A percentile compares a stretch with the other conserved stretches of the same genome.
phyloP scores from a whole-genome alignment of 2,888 invertebrate genomes.

The Taphrorychus bicolor region DNA sequence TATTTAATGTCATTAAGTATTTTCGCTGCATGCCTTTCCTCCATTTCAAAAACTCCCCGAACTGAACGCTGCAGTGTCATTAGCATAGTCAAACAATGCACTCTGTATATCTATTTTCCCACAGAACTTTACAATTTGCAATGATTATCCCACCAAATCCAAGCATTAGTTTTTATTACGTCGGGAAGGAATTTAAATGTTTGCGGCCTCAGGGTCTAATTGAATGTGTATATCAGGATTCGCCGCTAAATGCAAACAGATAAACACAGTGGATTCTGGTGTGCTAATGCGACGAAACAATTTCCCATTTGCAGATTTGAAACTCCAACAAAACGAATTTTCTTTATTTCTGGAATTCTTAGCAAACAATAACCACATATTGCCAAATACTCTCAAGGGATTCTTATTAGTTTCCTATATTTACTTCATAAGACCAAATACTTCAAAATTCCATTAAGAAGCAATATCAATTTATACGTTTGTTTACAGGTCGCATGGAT shows the following conservation, averaged over 20 bases:
- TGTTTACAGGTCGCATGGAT: conserved; percentile 87
- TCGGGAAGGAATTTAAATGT: neutral
- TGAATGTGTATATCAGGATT: neutral
- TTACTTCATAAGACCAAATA: conserved; percentile 28
- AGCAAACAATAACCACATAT: conserved; percentile 15
- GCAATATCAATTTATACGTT: conserved; percentile 2
- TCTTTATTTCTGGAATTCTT: conserved; percentile 6
- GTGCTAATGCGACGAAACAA: neutral
- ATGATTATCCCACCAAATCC: neutral
- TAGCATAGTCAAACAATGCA: neutral
- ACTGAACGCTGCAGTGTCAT: neutral
- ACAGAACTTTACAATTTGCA: neutral
- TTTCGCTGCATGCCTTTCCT: too few relatives aligned
- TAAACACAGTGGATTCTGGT: neutral
- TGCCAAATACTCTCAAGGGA: conserved; percentile 31
- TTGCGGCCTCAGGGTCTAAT: conserved; percentile 1
- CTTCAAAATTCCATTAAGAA: conserved; percentile 11
- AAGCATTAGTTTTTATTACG: neutral
- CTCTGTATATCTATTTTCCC: neutral
- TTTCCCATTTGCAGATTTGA: neutral
- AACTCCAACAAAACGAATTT: neutral
- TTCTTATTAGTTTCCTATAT: conserved; percentile 28
- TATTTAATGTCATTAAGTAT: too few relatives aligned
- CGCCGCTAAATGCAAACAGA: conserved; percentile 5
- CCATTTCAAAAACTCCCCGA: neutral